Conservation (phyloP, 1,140 invertebrate species). For the Drosophila kanapiae region DNA sequence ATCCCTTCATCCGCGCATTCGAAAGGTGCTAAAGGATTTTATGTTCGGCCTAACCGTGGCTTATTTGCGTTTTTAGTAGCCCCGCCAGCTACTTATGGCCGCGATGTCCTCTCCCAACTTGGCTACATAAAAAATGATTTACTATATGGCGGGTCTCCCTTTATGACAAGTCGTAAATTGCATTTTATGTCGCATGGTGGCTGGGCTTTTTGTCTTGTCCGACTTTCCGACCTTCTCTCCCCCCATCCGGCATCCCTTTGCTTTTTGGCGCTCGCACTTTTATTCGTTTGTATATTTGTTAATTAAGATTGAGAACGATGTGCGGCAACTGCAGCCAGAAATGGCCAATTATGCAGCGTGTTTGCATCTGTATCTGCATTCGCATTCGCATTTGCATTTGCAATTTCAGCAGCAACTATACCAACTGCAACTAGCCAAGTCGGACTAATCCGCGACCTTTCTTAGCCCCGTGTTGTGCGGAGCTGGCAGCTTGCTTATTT, state of each 20-base stretch:
- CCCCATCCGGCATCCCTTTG: conserved; percentile 2
- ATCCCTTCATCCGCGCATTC: conserved; percentile 41
- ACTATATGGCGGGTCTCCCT: conserved; percentile 80
- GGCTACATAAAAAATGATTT: conserved; percentile 83
- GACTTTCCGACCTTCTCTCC: background rate
- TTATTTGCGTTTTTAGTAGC: conserved; percentile 79
- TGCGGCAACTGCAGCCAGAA: conserved; percentile 80
- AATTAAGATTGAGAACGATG: conserved; percentile 82
- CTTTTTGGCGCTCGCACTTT: conserved; percentile 50
- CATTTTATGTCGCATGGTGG: conserved; percentile 80
- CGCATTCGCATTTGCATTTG: conserved; percentile 49
- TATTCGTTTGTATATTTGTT: conserved; percentile 81
- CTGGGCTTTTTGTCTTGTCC: conserved; percentile 30
- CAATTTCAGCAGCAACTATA: conserved; percentile 16
- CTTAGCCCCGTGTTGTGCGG: conserved; percentile 18
- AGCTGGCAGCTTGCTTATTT: conserved; percentile 48
- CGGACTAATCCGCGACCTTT: conserved; percentile 38
- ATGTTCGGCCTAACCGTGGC: conserved; percentile 75
- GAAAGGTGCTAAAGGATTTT: conserved; percentile 83
- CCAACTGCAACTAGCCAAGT: conserved; percentile 37
- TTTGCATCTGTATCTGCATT: conserved; percentile 56
- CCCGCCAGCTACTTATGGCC: conserved; percentile 56
- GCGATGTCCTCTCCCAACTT: conserved; percentile 28
- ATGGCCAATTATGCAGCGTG: conserved; percentile 82
- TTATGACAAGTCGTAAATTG: conserved; percentile 83